These are phyloP conservation scores for Piscicola geometra DNA, from an alignment of 2,888 invertebrate genomes.

Conservation along the genomic window DNA sequence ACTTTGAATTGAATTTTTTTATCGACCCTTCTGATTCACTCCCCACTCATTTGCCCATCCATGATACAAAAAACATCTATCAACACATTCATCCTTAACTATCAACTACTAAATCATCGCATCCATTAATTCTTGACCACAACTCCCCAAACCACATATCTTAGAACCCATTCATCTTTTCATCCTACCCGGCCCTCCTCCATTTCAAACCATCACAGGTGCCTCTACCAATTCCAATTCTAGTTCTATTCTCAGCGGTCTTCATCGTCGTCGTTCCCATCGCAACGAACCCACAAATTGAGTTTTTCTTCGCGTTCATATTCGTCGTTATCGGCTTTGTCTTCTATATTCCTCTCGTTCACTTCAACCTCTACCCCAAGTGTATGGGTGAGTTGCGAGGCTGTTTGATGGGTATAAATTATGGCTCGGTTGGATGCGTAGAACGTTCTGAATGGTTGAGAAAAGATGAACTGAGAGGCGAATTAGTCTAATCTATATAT, in stretches of 20 bases:
- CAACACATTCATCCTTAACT: too few species aligned
- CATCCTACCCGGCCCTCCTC: not conserved
- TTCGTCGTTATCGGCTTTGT: slow-evolving; percentile 84
- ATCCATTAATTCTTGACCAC: not conserved
- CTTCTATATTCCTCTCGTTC: slow-evolving; percentile 89
- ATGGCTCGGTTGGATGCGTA: too few species aligned
- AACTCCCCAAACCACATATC: not conserved
- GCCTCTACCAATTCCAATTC: slow-evolving; percentile 76
- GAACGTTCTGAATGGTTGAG: too few species aligned
- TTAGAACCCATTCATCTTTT: not conserved
- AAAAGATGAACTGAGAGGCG: too few species aligned
- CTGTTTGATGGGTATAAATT: not conserved
- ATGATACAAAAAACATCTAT: too few species aligned
- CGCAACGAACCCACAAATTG: slow-evolving; percentile 84
- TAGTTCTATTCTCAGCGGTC: slow-evolving; percentile 80
- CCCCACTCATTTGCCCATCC: too few species aligned
- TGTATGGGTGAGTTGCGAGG: slow-evolving; percentile 60
- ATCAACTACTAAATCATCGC: not conserved
- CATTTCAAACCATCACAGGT: slow-evolving; percentile 48
- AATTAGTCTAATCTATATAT: too few species aligned
- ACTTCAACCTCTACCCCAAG: slow-evolving; percentile 70
- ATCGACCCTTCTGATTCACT: too few species aligned
- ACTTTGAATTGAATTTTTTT: too few species aligned
- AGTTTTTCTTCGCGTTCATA: slow-evolving; percentile 84
- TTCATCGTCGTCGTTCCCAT: slow-evolving; percentile 92